Base-by-base conservation (phyloP, 2,113 vertebrate species). In the Pseudorectes ferrugineus region DNA sequence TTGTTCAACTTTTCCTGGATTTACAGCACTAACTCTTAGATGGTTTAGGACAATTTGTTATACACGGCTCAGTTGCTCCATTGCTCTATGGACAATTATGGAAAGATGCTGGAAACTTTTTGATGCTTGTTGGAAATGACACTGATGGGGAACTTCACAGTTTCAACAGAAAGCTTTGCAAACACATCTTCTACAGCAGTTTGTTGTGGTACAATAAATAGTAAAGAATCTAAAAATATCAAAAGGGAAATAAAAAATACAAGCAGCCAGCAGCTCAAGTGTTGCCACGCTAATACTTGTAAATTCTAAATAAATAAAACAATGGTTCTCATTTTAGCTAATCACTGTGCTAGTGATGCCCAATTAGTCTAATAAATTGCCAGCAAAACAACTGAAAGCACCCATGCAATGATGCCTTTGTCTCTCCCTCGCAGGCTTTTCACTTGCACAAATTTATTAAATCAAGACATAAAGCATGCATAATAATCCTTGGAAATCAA, bases 291-390 rank as follows among this genome's bases (percentile, higher is more conserved):
- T 70, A 91, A 73, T 65, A 62, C 49, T 73, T 82, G 42, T 57
- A 94, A 76, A 92, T 75, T 68, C 63, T 46, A 57, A 73, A 87
- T 81, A 78, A 89, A 80, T 88, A 58, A 87, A 89, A 85, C 49
- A 75, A 58, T 66, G 62, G 15, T 82, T 88, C 87, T 79, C 80
- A 65, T 89, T 92, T 77, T 36, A 48, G 84, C 54, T 95, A 93
- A 96, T 89, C 58, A 76, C 48, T 58, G 45, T 66, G 46, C 33
- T 62, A 75, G 71, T 20, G 31, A 75, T 63, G 67, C 57, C 35
- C 24, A 87, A 96, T 95, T 96, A 88, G 58, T 54, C 74, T 94
- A 94, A 92, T 75, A 94, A 94, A 95, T 91, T 94, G 71, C 70
- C 35, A 85, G 45, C 49, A 82, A 87, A 93, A 87, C n/a, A 91